Base-by-base conservation (phyloP, 2,888 invertebrate genomes). In the Myopa testacea region DNA sequence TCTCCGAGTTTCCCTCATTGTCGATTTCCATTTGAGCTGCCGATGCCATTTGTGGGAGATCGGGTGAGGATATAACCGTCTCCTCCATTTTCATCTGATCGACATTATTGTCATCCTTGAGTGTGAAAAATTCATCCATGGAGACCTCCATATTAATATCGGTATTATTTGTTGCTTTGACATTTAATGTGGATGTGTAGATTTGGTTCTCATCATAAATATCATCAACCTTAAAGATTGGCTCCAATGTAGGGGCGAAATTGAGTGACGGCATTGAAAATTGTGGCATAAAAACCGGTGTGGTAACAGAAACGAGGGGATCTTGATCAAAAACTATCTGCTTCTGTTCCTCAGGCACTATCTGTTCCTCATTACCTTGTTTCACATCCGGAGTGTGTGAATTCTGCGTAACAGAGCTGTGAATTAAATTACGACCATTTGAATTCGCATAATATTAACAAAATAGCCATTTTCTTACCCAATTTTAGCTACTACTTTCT, bases 41-140 rank as follows among this genome's bases (percentile, higher is more conserved):
- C 5, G 81, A 55, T 5, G 79, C 78, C 80, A 77, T 80, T 77
- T 80, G 58, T 58, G 75, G 69, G 65, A 71, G 70, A 67, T 75
- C 76, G 4, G 1, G 26, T 26, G 26, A 26, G 1, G 26, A 26
- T 1, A 26, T 26, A 26, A 26, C 26, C 2, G 26, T 26, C 26
- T 26, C 26, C 1, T 26, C 26, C 75, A 67, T n/a, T 55, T 69
- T 0, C 52, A 19, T 50, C 55, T 55, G 0, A n/a, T 67, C 75
- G 63, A 78, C 14, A 14, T 71, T 67, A 19, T 78, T 71, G n/a
- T 26, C 63, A 16, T 65, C 80, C 68, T 84, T 84, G 68, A 85
- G 84, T 78, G 80, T 84, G 1, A 85, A 81, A 77, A 84, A 84
- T 37, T 85, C 84, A 38, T 85, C 84, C 84, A 84, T 84, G 38